Evolutionary conservation across 2,113 vertebrate species (phyloP).

Genomic region (Trogon surrucura): DNA sequence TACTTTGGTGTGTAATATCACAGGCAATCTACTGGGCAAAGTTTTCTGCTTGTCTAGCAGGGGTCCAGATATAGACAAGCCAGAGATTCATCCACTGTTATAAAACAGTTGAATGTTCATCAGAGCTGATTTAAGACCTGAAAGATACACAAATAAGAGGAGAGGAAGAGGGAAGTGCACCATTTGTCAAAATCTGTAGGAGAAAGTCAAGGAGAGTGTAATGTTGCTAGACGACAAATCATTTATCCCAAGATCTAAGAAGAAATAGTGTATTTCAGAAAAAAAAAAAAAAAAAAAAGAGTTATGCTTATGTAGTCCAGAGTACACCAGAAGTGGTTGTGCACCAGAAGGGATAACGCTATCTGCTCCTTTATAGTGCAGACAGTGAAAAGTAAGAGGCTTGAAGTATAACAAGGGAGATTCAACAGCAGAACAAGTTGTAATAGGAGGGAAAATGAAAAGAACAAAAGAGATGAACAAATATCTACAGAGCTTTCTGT

Average conservation of each 20-base stretch:
- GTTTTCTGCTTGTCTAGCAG: not conserved
- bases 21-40: not conserved
- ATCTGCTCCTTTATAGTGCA: not conserved
- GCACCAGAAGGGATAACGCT: not conserved
- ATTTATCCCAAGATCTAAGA: not conserved
- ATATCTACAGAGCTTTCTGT: not conserved
- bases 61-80: not conserved
- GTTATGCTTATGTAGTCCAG: not conserved
- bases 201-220: not conserved
- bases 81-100: not conserved
- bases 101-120: not conserved
- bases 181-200: not conserved
- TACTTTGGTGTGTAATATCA: not conserved
- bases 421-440: not conserved
- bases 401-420: not conserved
- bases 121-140: conserved; percentile 6
- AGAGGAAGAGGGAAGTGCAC: not conserved
- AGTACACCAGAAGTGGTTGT: not conserved
- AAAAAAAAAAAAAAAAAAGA: not conserved
- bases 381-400: not conserved
- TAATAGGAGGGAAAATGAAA: not conserved
- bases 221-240: not conserved
- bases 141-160: not conserved
- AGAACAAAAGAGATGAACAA: not conserved
- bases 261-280: not conserved